phyloP scores from a whole-genome alignment of 2,797 vertebrate genomes.

The Platalea minor region DNA sequence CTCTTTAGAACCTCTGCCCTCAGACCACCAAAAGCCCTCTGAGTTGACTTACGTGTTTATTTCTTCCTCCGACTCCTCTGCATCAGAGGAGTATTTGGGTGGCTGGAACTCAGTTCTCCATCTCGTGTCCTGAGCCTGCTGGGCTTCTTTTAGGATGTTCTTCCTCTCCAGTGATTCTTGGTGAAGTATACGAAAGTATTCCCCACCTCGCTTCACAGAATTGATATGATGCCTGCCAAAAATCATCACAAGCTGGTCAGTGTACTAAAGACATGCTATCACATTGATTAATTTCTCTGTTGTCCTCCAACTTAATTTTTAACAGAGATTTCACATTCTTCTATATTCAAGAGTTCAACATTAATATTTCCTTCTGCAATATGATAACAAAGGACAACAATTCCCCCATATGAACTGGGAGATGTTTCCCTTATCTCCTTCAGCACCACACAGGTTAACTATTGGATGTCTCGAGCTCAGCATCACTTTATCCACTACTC shows the following conservation, averaged over 20 bases:
- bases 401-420: neutral
- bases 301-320: neutral
- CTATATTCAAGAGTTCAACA: neutral
- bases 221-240: slow-evolving; percentile 68
- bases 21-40: neutral
- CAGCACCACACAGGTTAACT: neutral
- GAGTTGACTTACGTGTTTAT: neutral
- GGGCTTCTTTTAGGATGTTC: slow-evolving; percentile 10
- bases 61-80: neutral
- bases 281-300: neutral
- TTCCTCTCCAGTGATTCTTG: slow-evolving; percentile 67
- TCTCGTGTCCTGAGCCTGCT: slow-evolving; percentile 9
- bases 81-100: slow-evolving; percentile 7
- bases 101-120: slow-evolving; percentile 51
- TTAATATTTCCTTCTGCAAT: neutral
- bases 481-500: neutral
- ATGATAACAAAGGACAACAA: neutral
- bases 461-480: neutral
- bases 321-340: neutral
- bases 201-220: slow-evolving; percentile 70
- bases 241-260: neutral
- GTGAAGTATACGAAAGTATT: slow-evolving; percentile 72
- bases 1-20: neutral
- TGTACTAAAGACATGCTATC: neutral
- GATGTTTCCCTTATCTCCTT: neutral